These are phyloP conservation scores for Leptobrachium leishanense DNA, from an alignment of 2,113 vertebrate genomes.

Conservation along the genomic window DNA sequence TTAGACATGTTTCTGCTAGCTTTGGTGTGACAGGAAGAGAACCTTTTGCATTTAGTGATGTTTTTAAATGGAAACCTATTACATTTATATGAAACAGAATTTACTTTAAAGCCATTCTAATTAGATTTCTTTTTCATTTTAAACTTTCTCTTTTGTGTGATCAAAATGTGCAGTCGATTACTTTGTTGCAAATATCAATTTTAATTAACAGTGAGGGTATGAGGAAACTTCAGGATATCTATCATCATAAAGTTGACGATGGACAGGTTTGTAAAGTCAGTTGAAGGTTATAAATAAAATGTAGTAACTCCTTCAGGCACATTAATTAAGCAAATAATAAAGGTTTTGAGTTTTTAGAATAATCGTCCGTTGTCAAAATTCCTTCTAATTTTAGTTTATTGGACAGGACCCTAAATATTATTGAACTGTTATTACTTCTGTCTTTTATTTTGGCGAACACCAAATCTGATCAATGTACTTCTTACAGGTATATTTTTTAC, in stretches of 20 bases:
- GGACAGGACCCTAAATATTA: no score
- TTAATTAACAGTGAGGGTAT: slow-evolving; percentile 42
- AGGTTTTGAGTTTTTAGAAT: background rate
- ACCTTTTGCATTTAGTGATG: slow-evolving; percentile 26
- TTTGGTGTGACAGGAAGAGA: slow-evolving; percentile 32
- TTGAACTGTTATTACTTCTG: background rate
- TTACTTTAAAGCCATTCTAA: slow-evolving; percentile 41
- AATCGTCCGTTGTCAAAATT: no score
- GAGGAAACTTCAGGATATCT: slow-evolving; percentile 12
- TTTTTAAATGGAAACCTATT: slow-evolving; percentile 26
- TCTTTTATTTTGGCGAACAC: no score
- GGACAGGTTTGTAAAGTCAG: background rate
- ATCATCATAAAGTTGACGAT: background rate
- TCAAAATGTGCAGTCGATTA: slow-evolving; percentile 38
- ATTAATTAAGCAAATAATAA: no score
- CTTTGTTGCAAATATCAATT: slow-evolving; percentile 49
- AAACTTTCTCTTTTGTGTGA: slow-evolving; percentile 41
- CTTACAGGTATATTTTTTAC: slow-evolving; percentile 82
- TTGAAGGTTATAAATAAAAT: no score
- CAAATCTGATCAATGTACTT: background rate
- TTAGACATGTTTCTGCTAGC: slow-evolving; percentile 41
- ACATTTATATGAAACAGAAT: slow-evolving; percentile 42
- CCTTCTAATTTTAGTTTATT: background rate
- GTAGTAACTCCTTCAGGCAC: no score
- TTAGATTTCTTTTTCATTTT: slow-evolving; percentile 9